phyloP scores from a whole-genome alignment of 1,140 invertebrate genomes.

The Drosophila pachea region DNA sequence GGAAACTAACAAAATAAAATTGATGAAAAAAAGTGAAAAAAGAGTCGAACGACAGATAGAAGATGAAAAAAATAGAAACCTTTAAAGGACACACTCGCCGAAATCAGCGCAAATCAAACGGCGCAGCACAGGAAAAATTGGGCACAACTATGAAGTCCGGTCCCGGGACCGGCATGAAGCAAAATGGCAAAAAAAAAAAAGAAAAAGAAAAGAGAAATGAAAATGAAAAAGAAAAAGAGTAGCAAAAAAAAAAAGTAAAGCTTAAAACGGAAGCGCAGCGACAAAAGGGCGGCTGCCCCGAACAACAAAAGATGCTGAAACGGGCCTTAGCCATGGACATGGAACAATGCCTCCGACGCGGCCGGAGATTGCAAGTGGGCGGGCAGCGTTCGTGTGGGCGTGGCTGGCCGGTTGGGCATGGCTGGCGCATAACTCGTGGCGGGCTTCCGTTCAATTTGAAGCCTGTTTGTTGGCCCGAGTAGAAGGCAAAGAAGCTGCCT shows the following conservation, averaged over 20 bases:
- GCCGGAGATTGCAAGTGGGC: constrained; percentile 48
- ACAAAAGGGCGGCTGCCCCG: constrained; percentile 65
- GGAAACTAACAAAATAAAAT: constrained; percentile 77
- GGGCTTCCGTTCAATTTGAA: constrained; percentile 75
- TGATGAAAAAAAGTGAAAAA: constrained; percentile 48
- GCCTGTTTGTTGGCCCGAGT: constrained; percentile 70
- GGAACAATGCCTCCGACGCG: constrained; percentile 71
- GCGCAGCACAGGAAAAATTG: constrained; percentile 71
- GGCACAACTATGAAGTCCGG: constrained; percentile 43
- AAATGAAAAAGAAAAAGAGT: constrained; percentile 17
- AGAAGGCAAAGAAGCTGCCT: constrained; percentile 52
- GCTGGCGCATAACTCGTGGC: constrained; percentile 67
- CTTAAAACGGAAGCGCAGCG: constrained; percentile 69
- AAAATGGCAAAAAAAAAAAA: neutral
- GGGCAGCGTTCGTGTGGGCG: constrained; percentile 14
- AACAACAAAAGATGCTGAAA: constrained; percentile 72
- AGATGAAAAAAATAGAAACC: constrained; percentile 47
- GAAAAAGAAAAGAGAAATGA: constrained; percentile 19
- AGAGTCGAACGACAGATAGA: constrained; percentile 38
- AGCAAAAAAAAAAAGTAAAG: constrained; percentile 28
- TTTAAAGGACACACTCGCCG: constrained; percentile 66
- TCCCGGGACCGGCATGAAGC: constrained; percentile 27
- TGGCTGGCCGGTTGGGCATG: constrained; percentile 24
- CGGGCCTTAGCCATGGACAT: constrained; percentile 64
- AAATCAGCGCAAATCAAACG: constrained; percentile 76